These are phyloP conservation scores for Lichenostomus cassidix DNA, from an alignment of 2,113 vertebrate species.

Conservation along the genomic window DNA sequence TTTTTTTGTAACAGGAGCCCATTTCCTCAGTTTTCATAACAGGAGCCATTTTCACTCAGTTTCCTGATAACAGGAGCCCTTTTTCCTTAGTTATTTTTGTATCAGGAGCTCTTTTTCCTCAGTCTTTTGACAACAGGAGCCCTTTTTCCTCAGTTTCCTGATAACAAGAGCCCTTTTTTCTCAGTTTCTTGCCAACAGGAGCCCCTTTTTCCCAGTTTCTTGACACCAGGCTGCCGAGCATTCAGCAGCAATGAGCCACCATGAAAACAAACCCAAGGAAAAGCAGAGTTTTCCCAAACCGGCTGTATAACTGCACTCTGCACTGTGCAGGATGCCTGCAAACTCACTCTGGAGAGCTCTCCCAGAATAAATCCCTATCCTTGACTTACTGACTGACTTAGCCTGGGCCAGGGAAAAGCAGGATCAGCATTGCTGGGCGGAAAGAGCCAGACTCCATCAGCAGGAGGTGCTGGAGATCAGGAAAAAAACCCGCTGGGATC, in stretches of 20 bases:
- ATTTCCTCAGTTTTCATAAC: not conserved
- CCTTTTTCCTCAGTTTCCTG: not conserved
- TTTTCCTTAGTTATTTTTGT: not conserved
- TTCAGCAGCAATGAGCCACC: not conserved
- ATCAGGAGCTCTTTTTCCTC: accelerated
- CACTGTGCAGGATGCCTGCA: accelerated
- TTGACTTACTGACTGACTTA: not conserved
- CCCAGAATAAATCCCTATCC: not conserved
- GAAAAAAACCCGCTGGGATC: slow-evolving; percentile 23
- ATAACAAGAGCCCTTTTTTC: not conserved
- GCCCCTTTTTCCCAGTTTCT: not conserved
- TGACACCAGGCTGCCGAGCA: not conserved
- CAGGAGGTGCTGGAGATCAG: slow-evolving; percentile 49
- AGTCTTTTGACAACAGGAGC: too few relatives aligned
- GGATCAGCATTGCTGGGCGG: not conserved
- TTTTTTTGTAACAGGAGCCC: not conserved
- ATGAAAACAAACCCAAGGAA: accelerated
- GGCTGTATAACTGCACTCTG: accelerated
- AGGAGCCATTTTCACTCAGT: accelerated
- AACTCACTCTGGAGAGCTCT: too few relatives aligned
- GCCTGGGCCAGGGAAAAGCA: not conserved
- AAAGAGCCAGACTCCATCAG: slow-evolving; percentile 50
- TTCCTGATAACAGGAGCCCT: not conserved
- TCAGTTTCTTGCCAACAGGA: too few relatives aligned
- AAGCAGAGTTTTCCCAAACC: not conserved